Evolutionary conservation across 2,113 vertebrate genomes (phyloP), one percentile per base, ranked within the genome.

Genomic region (Brachyistius frenatus): DNA sequence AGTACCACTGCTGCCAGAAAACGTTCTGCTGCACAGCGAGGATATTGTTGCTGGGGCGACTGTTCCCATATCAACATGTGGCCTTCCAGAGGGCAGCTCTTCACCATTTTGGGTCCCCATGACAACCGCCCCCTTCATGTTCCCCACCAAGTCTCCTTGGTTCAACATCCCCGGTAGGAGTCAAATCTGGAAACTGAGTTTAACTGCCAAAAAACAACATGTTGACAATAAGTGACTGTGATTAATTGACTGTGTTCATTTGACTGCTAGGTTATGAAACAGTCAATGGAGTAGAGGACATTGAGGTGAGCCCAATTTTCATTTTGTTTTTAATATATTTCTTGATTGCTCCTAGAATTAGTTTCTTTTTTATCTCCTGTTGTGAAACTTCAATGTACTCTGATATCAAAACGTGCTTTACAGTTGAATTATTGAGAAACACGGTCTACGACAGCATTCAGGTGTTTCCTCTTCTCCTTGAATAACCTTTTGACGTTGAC

Each of bases 91-190:
- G 0, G 0, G 68, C 16, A 80, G 23, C 62, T 0, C 0, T 0
- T 1, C 74, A 23, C 84, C 87, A 0, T 93, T 70, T 5, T 90
- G 81, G 81, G 23, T 91, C 71, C 76, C 67, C 1, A 6, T 91
- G 79, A 76, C 5, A 14, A n/a, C 23, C 0, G 1, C 0, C 0
- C 90, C 91, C 7, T 91, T 74, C 23, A 1, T 89, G 13, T 91
- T 86, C 49, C 64, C 85, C 0, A 91, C 90, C 0, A 2, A 1
- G 1, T 53, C n/a, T 53, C 81, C 81, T 1, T 91, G 89, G 84
- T 93, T 90, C 64, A 52, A 37, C 11, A 85, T 87, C 33, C 90
- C 91, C 50, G 60, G 91, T 92, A n/a, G 67, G 68, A 55, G 13
- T 53, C 30, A 4, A 1, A 2, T 0, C 5, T 5, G 6, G 1